A percentile compares a stretch with the other conserved stretches of the same genome.
These are phyloP conservation scores for Danionella dracula DNA, from an alignment of 2,797 vertebrate species.

Conservation along the genomic window DNA sequence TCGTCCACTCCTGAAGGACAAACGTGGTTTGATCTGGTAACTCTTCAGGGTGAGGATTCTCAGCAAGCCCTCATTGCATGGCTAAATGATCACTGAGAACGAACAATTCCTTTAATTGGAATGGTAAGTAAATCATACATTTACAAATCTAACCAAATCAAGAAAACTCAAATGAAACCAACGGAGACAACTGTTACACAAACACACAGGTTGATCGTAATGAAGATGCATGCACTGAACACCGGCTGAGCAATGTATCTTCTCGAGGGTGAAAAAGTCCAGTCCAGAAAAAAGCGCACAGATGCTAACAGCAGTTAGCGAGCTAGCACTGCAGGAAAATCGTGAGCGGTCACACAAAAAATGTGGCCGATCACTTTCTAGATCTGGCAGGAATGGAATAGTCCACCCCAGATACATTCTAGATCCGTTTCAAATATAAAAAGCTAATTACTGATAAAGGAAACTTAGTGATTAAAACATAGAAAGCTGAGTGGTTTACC, in stretches of 20 bases:
- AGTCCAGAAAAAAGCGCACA: conserved; percentile 15
- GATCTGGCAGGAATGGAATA: conserved; percentile 41
- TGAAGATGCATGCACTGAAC: conserved; percentile 40
- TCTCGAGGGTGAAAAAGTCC: conserved; percentile 48
- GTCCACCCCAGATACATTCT: conserved; percentile 48
- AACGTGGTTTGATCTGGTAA: neutral
- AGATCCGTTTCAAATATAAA: conserved; percentile 10
- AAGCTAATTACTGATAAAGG: conserved; percentile 39
- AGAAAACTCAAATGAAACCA: neutral
- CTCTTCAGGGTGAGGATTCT: neutral
- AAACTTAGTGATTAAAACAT: conserved; percentile 49
- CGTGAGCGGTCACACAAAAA: neutral
- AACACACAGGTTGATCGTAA: neutral
- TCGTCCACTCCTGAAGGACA: neutral
- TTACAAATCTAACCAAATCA: neutral
- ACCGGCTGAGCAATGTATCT: conserved; percentile 42
- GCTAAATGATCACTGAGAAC: neutral
- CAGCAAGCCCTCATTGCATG: neutral
- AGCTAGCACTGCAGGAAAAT: neutral
- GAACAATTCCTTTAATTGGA: neutral
- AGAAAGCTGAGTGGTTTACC: conserved; percentile 70
- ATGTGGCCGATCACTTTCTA: neutral
- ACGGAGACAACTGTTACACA: conserved; percentile 20
- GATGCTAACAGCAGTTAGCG: neutral
- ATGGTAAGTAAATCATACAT: conserved; percentile 4